Evolutionary conservation across 2,113 vertebrate species (phyloP).

Genomic region (Parus major): DNA sequence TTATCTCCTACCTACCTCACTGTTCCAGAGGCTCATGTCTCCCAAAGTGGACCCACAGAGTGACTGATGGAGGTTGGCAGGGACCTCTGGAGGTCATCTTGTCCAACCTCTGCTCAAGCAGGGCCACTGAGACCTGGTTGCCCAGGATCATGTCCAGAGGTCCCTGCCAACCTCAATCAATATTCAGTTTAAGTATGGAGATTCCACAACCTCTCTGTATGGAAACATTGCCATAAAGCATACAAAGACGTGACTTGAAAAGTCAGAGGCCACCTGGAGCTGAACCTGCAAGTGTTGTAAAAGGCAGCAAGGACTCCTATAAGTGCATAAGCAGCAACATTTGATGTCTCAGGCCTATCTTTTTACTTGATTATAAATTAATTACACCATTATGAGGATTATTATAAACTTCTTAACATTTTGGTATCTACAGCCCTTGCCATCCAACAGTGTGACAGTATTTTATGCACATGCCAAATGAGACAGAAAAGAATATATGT

Average conservation of each 20-base stretch:
- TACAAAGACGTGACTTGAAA: neutral
- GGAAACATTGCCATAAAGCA: neutral
- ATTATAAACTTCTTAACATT: neutral
- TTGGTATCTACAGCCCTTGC: neutral
- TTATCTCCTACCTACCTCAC: neutral
- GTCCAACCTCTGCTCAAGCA: neutral
- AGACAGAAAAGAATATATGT: neutral
- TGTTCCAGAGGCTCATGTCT: neutral
- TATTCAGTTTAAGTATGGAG: neutral
- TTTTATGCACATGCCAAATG: neutral
- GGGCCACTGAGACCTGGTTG: neutral
- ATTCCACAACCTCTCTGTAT: neutral
- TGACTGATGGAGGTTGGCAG: neutral
- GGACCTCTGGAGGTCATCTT: neutral
- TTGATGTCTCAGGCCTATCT: neutral
- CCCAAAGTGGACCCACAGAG: neutral
- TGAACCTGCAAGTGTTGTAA: neutral
- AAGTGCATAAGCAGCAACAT: neutral
- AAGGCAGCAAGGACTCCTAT: neutral
- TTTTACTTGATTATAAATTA: neutral
- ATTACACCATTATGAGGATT: neutral
- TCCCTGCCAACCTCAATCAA: too few relatives aligned
- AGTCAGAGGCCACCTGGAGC: neutral
- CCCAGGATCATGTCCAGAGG: rapidly evolving
- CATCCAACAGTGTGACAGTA: neutral